Base-by-base conservation (phyloP, 2,888 invertebrate genomes). In the Athalia rosae region DNA sequence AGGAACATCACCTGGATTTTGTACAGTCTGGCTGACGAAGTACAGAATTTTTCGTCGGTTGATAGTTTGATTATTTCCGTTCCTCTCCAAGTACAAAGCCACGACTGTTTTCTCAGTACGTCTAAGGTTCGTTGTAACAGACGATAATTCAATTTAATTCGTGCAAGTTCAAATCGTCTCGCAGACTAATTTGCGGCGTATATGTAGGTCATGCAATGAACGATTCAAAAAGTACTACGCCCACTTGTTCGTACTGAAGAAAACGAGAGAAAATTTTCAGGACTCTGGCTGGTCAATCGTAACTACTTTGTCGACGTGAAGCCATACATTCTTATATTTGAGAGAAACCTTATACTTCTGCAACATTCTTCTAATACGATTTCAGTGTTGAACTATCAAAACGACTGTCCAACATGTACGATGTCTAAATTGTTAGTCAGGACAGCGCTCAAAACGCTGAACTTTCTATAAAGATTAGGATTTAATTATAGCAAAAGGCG, bases 1-100 rank as follows among this genome's bases (percentile, higher is more conserved):
- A 56, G 48, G 69, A 76, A 62, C 71, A 79, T 81, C 79, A 79
- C 82, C 80, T 81, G 83, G 83, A 81, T 77, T 81, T 82, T 80
- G 80, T 78, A 74, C 62, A 61, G 48, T 71, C 58, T 71, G 15
- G 5, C 2, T 41, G 6, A 48, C 48, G 13, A 5, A 9, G 48
- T 15, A 15, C 3, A 66, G 66, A 48, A 48, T 66, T 48, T 66
- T 66, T 6, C 66, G 43, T 47, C 47, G 15, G 8, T n/a, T n/a
- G 47, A 64, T 66, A 9, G 3, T 13, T 13, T n/a, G 48, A 48
- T 15, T 66, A 28, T 28, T 28, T 28, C 28, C 28, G 28, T 28
- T 28, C 28, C 28, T 28, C 28, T 28, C 28, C 28, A 28, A 28
- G 28, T 1, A 28, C 28, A 28, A 28, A 2, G 28, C 28, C 28